phyloP scores from a whole-genome alignment of 23 tunicate genomes.

The Trididemnum clinides region DNA sequence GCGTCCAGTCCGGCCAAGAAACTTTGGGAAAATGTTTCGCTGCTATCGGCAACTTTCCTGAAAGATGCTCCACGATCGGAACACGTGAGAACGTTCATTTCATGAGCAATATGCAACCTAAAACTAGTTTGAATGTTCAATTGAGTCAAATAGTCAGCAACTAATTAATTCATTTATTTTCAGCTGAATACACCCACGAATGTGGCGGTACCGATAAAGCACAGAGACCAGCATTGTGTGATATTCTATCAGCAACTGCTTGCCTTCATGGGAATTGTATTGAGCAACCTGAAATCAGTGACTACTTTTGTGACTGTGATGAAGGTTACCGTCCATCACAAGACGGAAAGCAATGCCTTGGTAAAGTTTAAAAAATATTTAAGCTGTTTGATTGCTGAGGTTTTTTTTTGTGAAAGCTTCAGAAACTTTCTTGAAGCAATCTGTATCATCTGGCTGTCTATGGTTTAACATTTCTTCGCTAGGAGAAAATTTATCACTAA shows the following conservation, averaged over 20 bases:
- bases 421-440: too few relatives aligned
- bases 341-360: slow-evolving; percentile 69
- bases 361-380: too few relatives aligned
- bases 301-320: slow-evolving; percentile 76
- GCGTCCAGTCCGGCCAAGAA: slow-evolving; percentile 77
- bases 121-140: too few relatives aligned
- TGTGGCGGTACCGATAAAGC: slow-evolving; percentile 44
- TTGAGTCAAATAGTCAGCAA: too few relatives aligned
- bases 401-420: too few relatives aligned
- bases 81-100: slow-evolving; percentile 94
- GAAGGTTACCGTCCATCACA: slow-evolving; percentile 66
- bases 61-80: slow-evolving; percentile 83
- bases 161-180: too few relatives aligned
- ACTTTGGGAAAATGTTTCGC: slow-evolving; percentile 98
- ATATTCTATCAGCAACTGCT: slow-evolving; percentile 40
- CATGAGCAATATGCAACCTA: too few relatives aligned
- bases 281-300: slow-evolving; percentile 40
- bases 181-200: slow-evolving; percentile 74
- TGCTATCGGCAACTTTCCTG: slow-evolving; percentile 68
- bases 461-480: too few relatives aligned
- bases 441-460: too few relatives aligned
- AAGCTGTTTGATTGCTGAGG: too few relatives aligned
- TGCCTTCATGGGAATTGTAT: slow-evolving; percentile 84
- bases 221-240: slow-evolving; percentile 38
- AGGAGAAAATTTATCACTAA: too few relatives aligned